These are phyloP conservation scores for Ceyx melanurus DNA, from an alignment of 2,113 vertebrate species.

Conservation along the genomic window DNA sequence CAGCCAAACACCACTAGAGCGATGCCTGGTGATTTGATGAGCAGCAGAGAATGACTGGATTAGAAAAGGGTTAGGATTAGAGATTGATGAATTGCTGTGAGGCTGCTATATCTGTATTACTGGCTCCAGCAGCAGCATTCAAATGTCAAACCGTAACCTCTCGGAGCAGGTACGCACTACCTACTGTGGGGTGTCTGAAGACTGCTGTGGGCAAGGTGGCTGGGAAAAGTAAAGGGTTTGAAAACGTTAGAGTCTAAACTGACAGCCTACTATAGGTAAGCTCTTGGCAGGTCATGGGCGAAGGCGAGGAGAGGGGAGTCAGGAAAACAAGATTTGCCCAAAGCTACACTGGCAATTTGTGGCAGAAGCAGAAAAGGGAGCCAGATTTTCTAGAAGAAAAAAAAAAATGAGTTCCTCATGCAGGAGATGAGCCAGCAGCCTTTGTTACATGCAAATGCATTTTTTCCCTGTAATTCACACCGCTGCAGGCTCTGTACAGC, in stretches of 20 bases:
- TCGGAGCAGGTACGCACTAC: background rate
- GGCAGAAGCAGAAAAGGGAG: background rate
- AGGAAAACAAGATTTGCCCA: background rate
- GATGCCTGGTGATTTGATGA: background rate
- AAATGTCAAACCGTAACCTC: background rate
- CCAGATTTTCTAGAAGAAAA: background rate
- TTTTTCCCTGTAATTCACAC: background rate
- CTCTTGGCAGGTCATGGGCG: background rate
- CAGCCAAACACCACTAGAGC: background rate
- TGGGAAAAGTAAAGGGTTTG: background rate
- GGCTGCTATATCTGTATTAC: background rate
- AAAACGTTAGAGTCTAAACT: background rate
- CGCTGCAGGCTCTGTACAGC: background rate
- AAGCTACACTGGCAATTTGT: background rate
- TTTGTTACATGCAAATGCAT: conserved; percentile 18
- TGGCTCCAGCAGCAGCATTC: background rate
- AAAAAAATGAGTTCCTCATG: background rate
- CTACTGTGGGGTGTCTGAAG: rapidly evolving
- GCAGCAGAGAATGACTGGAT: conserved; percentile 19
- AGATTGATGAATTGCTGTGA: background rate
- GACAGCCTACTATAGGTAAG: background rate
- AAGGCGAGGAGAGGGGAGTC: background rate
- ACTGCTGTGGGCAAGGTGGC: rapidly evolving
- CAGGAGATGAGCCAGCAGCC: conserved; percentile 27
- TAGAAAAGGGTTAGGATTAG: background rate